Conservation (phyloP, 2,888 invertebrate genomes). For the Chorisops tibialis region DNA sequence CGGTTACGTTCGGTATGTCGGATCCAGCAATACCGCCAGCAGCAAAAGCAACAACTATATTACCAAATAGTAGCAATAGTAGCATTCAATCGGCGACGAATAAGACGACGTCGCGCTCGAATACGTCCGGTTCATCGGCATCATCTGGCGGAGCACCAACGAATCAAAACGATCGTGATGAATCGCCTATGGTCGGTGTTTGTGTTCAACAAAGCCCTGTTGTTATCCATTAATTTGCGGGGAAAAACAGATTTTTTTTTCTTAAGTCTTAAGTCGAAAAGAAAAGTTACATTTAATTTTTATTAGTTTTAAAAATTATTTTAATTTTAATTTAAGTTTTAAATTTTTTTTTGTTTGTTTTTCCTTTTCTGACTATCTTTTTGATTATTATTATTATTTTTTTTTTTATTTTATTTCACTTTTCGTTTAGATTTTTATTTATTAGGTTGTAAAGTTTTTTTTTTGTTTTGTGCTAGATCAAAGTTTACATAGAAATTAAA, state of each 20-base stretch:
- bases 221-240: slow-evolving; percentile 66
- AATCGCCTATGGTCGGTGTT: slow-evolving; percentile 82
- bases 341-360: too few relatives aligned
- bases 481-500: too few relatives aligned
- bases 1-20: slow-evolving; percentile 27
- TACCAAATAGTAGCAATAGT: slow-evolving; percentile 30
- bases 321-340: too few relatives aligned
- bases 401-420: too few relatives aligned
- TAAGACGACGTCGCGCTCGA: slow-evolving; percentile 27
- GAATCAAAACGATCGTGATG: slow-evolving; percentile 57
- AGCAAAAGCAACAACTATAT: slow-evolving; percentile 4
- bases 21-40: slow-evolving; percentile 21
- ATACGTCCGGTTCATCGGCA: neutral
- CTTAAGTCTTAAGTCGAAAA: neutral
- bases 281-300: too few relatives aligned
- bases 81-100: slow-evolving; percentile 26
- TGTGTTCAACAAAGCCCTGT: slow-evolving; percentile 91
- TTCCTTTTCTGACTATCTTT: neutral
- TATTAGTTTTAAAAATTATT: too few relatives aligned
- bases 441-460: too few relatives aligned
- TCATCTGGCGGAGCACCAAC: slow-evolving; percentile 33
- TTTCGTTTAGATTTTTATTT: too few relatives aligned
- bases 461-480: too few relatives aligned
- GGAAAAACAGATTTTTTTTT: slow-evolving; percentile 1
- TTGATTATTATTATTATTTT: neutral